phyloP scores from a whole-genome alignment of 1,140 invertebrate species.

The Fopius arisanus region DNA sequence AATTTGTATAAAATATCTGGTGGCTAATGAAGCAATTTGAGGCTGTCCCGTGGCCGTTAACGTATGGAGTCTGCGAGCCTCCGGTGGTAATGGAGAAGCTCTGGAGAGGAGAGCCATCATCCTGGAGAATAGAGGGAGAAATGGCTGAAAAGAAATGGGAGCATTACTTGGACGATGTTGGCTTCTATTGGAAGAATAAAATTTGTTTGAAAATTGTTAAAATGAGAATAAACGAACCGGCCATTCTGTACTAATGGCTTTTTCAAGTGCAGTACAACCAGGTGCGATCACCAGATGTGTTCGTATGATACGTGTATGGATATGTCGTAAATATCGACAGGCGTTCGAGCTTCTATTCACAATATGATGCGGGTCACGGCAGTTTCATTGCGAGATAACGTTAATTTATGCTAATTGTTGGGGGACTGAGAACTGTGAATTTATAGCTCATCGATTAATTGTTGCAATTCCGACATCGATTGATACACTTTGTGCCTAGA shows the following conservation, averaged over 20 bases:
- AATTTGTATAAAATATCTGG: slow-evolving; percentile 65
- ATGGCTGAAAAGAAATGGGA: background rate
- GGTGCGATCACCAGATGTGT: background rate
- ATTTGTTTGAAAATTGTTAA: background rate
- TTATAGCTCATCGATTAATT: background rate
- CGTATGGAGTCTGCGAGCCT: slow-evolving; percentile 56
- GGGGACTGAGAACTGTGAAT: background rate
- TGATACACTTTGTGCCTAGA: background rate
- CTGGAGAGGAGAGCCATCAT: background rate
- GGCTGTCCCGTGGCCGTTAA: slow-evolving; percentile 57
- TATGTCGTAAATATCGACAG: slow-evolving; percentile 3
- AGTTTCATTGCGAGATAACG: background rate
- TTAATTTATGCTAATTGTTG: slow-evolving; percentile 2
- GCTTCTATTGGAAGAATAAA: background rate
- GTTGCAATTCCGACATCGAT: background rate
- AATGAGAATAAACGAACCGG: background rate
- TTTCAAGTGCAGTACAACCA: background rate
- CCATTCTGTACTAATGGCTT: background rate
- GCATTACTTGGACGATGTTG: background rate
- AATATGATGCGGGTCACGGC: slow-evolving; percentile 1
- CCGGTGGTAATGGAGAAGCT: slow-evolving; percentile 50
- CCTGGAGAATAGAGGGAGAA: background rate
- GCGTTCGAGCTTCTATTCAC: slow-evolving; percentile 1
- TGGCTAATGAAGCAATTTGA: slow-evolving; percentile 66
- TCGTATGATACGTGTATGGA: background rate